Evolutionary conservation across 2,797 vertebrate species (phyloP).

Genomic region (Sebastolobus altivelis): DNA sequence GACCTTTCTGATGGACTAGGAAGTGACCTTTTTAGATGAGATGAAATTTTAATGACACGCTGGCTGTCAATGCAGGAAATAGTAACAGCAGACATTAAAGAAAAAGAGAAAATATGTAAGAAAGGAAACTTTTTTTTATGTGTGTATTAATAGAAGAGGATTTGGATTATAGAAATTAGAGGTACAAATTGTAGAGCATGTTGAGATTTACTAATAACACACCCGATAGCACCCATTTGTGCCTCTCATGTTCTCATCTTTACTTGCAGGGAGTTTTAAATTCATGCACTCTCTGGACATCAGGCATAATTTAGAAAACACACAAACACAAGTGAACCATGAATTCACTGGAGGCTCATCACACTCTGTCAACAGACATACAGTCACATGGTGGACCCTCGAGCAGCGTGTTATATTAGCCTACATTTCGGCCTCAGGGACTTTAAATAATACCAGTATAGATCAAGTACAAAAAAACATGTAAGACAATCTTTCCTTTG

Average conservation of each 20-base stretch:
- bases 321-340: slow-evolving; percentile 56
- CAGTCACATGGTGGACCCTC: slow-evolving; percentile 44
- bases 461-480: background rate
- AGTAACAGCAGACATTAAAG: slow-evolving; percentile 2
- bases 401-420: background rate
- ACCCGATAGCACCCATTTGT: rapidly evolving
- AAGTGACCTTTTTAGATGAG: slow-evolving; percentile 50
- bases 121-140: background rate
- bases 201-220: background rate
- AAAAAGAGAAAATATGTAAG: background rate
- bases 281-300: background rate
- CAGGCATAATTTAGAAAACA: slow-evolving; percentile 41
- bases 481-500: background rate
- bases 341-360: slow-evolving; percentile 31
- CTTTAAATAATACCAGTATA: background rate
- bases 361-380: slow-evolving; percentile 48
- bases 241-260: background rate
- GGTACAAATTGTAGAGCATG: background rate
- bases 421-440: background rate
- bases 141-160: background rate
- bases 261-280: background rate
- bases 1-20: slow-evolving; percentile 46
- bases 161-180: background rate
- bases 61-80: slow-evolving; percentile 7
- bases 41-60: slow-evolving; percentile 60